phyloP scores from a whole-genome alignment of 2,888 invertebrate species.

The Orgyia antiqua region DNA sequence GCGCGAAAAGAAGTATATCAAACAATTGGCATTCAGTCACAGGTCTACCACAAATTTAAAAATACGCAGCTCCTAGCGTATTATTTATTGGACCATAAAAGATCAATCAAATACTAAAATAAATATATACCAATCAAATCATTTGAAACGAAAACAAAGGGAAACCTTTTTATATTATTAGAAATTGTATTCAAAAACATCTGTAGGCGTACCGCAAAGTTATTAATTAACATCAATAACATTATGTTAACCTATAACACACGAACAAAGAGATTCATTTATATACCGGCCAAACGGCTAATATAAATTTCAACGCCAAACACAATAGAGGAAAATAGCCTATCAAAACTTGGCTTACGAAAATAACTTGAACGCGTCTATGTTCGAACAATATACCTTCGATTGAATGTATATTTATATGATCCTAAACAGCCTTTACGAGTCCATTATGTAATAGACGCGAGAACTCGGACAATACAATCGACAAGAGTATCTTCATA shows the following conservation, averaged over 20 bases:
- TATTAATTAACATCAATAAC: conserved; percentile 1
- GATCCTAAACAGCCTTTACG: conserved; percentile 55
- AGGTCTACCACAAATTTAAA: no score
- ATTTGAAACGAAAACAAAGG: no score
- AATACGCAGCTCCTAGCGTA: no score
- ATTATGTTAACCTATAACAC: conserved; percentile 11
- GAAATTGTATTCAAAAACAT: no score
- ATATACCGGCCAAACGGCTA: conserved; percentile 10
- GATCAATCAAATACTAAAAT: no score
- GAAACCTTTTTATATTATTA: no score
- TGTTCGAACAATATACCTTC: conserved; percentile 35
- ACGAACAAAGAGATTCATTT: conserved; percentile 13
- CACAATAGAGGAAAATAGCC: conserved; percentile 43
- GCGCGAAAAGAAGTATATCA: no score
- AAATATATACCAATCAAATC: no score
- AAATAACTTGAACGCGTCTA: conserved; percentile 44
- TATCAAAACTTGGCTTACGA: conserved; percentile 51
- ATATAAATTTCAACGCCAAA: conserved; percentile 31
- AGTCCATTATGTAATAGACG: conserved; percentile 52
- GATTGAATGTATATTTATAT: conserved; percentile 43
- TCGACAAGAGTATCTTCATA: conserved; percentile 37
- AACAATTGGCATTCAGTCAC: no score
- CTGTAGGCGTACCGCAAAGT: not conserved
- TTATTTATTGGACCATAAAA: no score
- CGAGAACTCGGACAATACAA: conserved; percentile 45